Base-by-base conservation (phyloP, 2,113 vertebrate species). In the Procavia capensis region DNA sequence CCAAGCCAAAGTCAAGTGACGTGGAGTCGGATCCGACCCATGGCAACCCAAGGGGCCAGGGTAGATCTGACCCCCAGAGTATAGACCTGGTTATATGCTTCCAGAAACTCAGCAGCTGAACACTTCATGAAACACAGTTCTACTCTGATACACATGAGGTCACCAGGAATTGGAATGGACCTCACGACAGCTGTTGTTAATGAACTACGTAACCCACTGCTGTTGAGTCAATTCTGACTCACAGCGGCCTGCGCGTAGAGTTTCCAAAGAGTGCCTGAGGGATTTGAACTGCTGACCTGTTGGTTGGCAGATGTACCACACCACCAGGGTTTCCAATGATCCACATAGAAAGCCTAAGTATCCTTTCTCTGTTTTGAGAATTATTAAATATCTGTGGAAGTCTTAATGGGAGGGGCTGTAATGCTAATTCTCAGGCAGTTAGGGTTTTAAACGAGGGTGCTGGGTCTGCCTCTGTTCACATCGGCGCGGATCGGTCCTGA, bases 361-460 rank as follows among this genome's bases (percentile, higher is more conserved):
- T 36, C 24, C 78, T 70, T 78, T 89, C 13, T 83, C 80, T 80
- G 5, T 89, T 43, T 14, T 91, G 90, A 66, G 47, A 94, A 80
- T 19, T 90, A 20, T 92, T 66, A 94, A 76, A 39, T 34, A 91
- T 36, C 16, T 87, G 22, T 45, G 78, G 64, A 80, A 88, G 78
- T 92, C 27, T 81, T 87, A 39, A 13, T 83, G 24, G 59, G 25
- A 82, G n/a, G 61, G 11, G 22, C 4, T 84, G 19, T 78, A 72
- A 84, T 61, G 64, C 43, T 47, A 45, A 80, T 64, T 78, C 17
- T 54, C 7, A 41, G 22, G 25, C 6, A 27, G 43, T 19, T 66
- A 43, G 11, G 3, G 75, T 81, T 96, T 90, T 43, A 88, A 87
- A n/a, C 39, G 57, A 89, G 61, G 24, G 85, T 87, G 85, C 54